Conservation (phyloP, 1,140 invertebrate species). For the Leptinotarsa defecta region DNA sequence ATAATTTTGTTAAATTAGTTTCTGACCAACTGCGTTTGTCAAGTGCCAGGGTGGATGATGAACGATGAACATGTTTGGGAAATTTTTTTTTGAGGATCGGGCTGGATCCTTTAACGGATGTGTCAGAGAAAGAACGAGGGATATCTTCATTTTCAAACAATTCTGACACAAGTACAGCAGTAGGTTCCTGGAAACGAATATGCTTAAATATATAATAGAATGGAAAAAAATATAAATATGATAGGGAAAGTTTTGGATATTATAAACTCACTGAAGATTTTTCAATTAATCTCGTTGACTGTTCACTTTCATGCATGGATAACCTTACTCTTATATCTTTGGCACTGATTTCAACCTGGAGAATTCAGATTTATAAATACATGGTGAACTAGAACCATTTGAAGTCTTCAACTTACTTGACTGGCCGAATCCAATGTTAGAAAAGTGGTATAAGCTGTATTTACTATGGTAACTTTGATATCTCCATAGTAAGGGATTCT, state of each 20-base stretch:
- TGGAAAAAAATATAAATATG: too few species aligned
- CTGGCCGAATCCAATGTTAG: constrained; percentile 63
- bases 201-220: neutral
- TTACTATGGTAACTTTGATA: constrained; percentile 68
- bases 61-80: too few species aligned
- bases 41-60: neutral
- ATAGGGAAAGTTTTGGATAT: neutral
- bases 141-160: constrained; percentile 5
- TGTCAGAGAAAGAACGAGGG: neutral
- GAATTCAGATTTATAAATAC: constrained; percentile 14
- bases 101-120: neutral
- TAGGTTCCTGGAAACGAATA: neutral
- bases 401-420: constrained; percentile 50
- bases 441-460: constrained; percentile 42
- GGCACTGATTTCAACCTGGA: constrained; percentile 69
- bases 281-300: neutral
- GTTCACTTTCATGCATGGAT: constrained; percentile 37
- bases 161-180: constrained; percentile 7
- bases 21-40: constrained; percentile 6
- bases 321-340: constrained; percentile 70
- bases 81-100: too few species aligned
- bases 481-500: constrained; percentile 69
- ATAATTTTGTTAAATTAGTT: constrained; percentile 6
- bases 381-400: neutral
- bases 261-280: constrained; percentile 9